phyloP scores from a whole-genome alignment of 2,797 vertebrate species.

The Lates japonicus region DNA sequence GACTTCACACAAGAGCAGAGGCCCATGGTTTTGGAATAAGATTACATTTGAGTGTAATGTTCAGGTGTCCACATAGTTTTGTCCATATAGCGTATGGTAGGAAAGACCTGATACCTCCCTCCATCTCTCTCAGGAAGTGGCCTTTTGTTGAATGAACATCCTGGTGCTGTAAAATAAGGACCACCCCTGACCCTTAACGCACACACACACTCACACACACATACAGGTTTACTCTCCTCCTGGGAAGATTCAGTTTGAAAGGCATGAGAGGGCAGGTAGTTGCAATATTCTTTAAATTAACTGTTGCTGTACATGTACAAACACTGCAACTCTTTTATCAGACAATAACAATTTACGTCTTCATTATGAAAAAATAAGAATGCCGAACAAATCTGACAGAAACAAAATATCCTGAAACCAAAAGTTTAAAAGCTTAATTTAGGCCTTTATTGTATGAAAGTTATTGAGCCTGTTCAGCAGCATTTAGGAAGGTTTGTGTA shows the following conservation, averaged over 20 bases:
- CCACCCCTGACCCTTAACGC: constrained; percentile 18
- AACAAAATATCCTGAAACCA: background rate
- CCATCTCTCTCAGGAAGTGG: constrained; percentile 58
- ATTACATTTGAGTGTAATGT: background rate
- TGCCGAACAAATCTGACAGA: constrained; percentile 1
- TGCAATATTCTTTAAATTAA: constrained; percentile 17
- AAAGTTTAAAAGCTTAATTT: background rate
- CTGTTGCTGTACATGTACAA: background rate
- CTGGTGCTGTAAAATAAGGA: constrained; percentile 70
- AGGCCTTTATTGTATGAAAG: background rate
- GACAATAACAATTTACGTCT: background rate
- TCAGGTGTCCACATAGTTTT: constrained; percentile 1
- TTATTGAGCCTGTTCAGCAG: too few relatives aligned
- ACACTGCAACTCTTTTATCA: background rate
- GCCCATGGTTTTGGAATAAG: background rate
- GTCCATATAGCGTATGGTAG: background rate
- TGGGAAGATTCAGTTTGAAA: background rate
- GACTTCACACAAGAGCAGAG: background rate
- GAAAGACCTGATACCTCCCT: background rate
- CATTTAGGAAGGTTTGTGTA: background rate
- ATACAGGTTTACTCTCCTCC: constrained; percentile 16
- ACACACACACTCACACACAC: constrained; percentile 30
- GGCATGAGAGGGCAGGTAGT: background rate
- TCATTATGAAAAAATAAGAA: background rate
- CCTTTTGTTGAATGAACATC: constrained; percentile 74